A percentile compares a stretch with the other conserved stretches of the same genome.
Conservation (phyloP, 53 echinoderm and acorn worm species). For the Paelopatides confundens region DNA sequence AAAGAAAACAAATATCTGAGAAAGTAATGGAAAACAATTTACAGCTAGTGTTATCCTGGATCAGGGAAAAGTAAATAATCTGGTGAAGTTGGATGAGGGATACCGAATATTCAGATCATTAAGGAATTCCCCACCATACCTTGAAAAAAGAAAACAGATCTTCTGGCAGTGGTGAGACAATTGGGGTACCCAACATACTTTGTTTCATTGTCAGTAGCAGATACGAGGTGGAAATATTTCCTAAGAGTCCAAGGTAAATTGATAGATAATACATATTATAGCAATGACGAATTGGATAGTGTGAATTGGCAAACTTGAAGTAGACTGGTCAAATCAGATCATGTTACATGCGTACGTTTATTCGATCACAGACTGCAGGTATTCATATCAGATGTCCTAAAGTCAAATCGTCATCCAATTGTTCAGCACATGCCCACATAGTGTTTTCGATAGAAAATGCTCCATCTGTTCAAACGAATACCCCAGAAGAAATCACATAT, state of each 20-base stretch:
- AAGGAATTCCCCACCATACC: conserved; percentile 55
- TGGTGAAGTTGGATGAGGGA: conserved; percentile 53
- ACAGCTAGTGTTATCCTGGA: background rate
- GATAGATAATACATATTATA: conserved; percentile 35
- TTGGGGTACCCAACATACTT: conserved; percentile 55
- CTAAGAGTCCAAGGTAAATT: conserved; percentile 1
- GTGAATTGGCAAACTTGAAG: conserved; percentile 13
- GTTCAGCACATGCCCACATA: conserved; percentile 62
- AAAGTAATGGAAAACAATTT: conserved; percentile 5
- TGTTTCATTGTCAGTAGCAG: conserved; percentile 50
- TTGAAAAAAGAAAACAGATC: conserved; percentile 48
- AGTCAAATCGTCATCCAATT: conserved; percentile 19
- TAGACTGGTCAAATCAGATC: conserved; percentile 37
- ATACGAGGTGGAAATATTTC: conserved; percentile 48
- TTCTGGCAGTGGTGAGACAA: conserved; percentile 62
- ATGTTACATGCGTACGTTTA: conserved; percentile 54
- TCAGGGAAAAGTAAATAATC: background rate
- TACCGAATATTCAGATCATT: conserved; percentile 43
- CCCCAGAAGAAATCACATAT: background rate
- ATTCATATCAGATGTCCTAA: conserved; percentile 25
- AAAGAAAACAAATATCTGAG: conserved; percentile 24
- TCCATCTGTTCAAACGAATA: conserved; percentile 35
- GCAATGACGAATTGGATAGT: conserved; percentile 25
- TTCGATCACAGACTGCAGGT: conserved; percentile 56
- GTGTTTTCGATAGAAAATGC: conserved; percentile 58